Percentiles rank a stretch among this genome's conserved stretches.
phyloP scores from a whole-genome alignment of 2,113 vertebrate species.

The Hoplias malabaricus region DNA sequence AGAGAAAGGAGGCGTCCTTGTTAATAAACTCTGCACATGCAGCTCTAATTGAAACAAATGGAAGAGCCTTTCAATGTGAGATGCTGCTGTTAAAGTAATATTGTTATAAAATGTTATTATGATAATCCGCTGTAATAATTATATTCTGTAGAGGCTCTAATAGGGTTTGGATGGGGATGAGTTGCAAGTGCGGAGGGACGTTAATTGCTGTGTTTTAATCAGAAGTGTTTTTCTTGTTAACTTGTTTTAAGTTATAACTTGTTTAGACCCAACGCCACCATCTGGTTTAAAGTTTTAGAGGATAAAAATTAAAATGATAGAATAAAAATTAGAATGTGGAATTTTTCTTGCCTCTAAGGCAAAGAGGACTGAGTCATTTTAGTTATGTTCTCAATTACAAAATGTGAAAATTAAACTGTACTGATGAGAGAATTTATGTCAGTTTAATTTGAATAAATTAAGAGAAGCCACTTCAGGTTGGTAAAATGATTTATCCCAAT shows the following conservation, averaged over 20 bases:
- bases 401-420: background rate
- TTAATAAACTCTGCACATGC: constrained; percentile 83
- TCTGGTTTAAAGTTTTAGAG: constrained; percentile 36
- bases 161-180: constrained; percentile 35
- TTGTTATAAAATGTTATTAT: constrained; percentile 74
- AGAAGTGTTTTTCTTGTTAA: constrained; percentile 26
- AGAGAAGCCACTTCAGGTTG: too few relatives aligned
- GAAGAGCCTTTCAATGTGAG: constrained; percentile 79
- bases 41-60: constrained; percentile 85
- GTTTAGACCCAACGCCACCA: constrained; percentile 38
- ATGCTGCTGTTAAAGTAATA: constrained; percentile 78
- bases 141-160: constrained; percentile 36
- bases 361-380: background rate
- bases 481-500: too few relatives aligned
- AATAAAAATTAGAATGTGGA: background rate
- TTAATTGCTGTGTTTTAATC: constrained; percentile 27
- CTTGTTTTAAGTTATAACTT: too few relatives aligned
- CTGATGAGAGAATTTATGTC: too few relatives aligned
- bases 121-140: constrained; percentile 78
- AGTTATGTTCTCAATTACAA: background rate
- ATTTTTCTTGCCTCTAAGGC: background rate
- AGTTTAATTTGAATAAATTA: too few relatives aligned
- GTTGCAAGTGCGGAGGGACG: background rate
- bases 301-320: background rate
- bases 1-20: constrained; percentile 76